These are phyloP conservation scores for Agonopterix arenella DNA, from an alignment of 2,888 invertebrate species.

Conservation along the genomic window DNA sequence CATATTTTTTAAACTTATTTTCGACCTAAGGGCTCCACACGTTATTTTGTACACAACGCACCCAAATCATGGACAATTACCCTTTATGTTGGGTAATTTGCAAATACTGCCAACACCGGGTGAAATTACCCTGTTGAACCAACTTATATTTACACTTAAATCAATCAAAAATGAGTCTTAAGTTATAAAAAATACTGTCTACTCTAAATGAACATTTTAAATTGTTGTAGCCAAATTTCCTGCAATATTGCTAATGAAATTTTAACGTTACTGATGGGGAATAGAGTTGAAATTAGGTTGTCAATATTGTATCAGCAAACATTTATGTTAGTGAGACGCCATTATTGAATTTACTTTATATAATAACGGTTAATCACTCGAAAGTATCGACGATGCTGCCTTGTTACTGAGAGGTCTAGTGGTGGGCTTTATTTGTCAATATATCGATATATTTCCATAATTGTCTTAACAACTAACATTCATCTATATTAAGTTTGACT, in stretches of 20 bases:
- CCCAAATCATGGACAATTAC: slow-evolving; percentile 62
- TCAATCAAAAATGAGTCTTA: slow-evolving; percentile 4
- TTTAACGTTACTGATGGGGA: slow-evolving; percentile 18
- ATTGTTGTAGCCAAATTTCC: slow-evolving; percentile 20
- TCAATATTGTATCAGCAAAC: slow-evolving; percentile 53
- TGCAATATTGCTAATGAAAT: slow-evolving; percentile 19
- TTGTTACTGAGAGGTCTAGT: slow-evolving; percentile 56
- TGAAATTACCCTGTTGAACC: slow-evolving; percentile 39
- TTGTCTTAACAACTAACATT: too few relatives aligned
- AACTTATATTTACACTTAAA: slow-evolving; percentile 12
- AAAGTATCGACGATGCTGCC: slow-evolving; percentile 69
- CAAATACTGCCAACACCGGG: slow-evolving; percentile 58
- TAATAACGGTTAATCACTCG: slow-evolving; percentile 74
- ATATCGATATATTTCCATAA: slow-evolving; percentile 12
- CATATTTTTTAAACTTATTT: slow-evolving; percentile 21
- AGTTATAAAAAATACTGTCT: neutral
- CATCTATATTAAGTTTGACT: too few relatives aligned
- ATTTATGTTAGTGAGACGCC: slow-evolving; percentile 60
- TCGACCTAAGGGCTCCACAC: slow-evolving; percentile 7
- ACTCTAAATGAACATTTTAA: slow-evolving; percentile 2
- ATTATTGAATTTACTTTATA: slow-evolving; percentile 77
- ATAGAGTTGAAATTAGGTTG: slow-evolving; percentile 26
- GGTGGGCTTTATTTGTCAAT: slow-evolving; percentile 17
- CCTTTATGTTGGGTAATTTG: slow-evolving; percentile 61
- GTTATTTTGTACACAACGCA: slow-evolving; percentile 19